These are phyloP conservation scores for Hetaerina americana DNA, from an alignment of 1,140 invertebrate genomes.

Conservation along the genomic window DNA sequence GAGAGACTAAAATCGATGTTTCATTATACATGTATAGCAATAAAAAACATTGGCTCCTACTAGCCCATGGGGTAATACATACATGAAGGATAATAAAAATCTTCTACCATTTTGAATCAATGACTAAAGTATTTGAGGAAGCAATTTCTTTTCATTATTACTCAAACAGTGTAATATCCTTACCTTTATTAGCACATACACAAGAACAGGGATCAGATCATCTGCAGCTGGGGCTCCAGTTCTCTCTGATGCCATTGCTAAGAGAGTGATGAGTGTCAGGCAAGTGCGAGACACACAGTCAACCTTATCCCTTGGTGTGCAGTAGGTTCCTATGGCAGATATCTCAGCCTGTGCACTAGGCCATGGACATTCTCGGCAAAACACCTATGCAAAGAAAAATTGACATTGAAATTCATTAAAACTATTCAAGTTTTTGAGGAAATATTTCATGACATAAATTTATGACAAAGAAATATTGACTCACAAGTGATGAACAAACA, in stretches of 20 bases:
- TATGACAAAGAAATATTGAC: too few relatives aligned
- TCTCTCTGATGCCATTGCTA: slow-evolving; percentile 62
- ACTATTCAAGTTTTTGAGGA: neutral
- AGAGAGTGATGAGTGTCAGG: slow-evolving; percentile 80
- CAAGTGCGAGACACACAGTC: slow-evolving; percentile 44
- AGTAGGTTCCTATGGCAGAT: slow-evolving; percentile 82
- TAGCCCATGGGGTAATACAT: too few relatives aligned
- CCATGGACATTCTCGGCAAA: slow-evolving; percentile 89
- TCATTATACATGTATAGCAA: too few relatives aligned
- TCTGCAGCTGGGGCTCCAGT: slow-evolving; percentile 85
- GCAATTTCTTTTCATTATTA: too few relatives aligned
- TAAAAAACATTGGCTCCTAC: too few relatives aligned
- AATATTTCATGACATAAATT: slow-evolving; percentile 4
- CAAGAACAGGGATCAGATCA: slow-evolving; percentile 91
- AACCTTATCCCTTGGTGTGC: slow-evolving; percentile 91
- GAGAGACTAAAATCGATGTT: too few relatives aligned
- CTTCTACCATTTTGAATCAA: too few relatives aligned
- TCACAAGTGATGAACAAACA: too few relatives aligned
- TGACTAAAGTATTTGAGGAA: too few relatives aligned
- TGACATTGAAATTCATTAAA: too few relatives aligned
- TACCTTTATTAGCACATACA: slow-evolving; percentile 92
- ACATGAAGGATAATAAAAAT: too few relatives aligned
- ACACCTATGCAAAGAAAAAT: slow-evolving; percentile 34
- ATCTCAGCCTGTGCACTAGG: slow-evolving; percentile 91
- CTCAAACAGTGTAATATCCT: slow-evolving; percentile 16